Base-by-base conservation (phyloP, 53 echinoderm and acorn worm genomes). In the Glandiceps talaboti region DNA sequence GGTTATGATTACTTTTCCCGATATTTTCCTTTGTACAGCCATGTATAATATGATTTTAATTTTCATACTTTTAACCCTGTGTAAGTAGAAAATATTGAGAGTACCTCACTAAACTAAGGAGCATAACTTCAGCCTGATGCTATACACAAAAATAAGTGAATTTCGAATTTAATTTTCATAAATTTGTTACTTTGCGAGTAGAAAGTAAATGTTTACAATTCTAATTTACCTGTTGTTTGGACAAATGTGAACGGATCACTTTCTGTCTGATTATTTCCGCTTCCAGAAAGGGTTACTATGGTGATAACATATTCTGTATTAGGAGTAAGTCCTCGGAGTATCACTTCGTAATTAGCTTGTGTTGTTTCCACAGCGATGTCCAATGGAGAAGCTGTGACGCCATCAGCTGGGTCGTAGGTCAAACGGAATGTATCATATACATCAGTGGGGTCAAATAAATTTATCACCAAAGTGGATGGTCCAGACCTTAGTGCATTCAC, bases 211-310 rank as follows among this genome's bases (percentile, higher is more conserved):
- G n/a, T n/a, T n/a, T n/a, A n/a, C n/a, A n/a, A n/a, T n/a, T n/a
- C 1, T 30, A 14, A 73, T 73, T 26, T 79, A 88, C 88, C 85
- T 79, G 88, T 88, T 27, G 0, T 31, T 14, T 29, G 76, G 0
- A 14, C 25, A 0, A 0, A 29, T 30, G 32, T 28, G 30, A 28
- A 29, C 14, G 85, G 82, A 25, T 1, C 31, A 32, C 88, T 88
- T 31, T 77, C 84, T 20, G 88, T 88, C 27, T 28, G 79, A 45
- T 85, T 82, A 1, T 82, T 82, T 0, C 75, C 85, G 0, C 85
- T 79, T 29, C 88, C 88, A 27, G 82, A 78, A 45, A 85, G 82
- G 1, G 88, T 73, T 10, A 82, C 79, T 28, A 88, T 79, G 33
- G 75, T 77, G 27, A 88, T 29, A 0, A 31, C 32, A 27, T 88